Conservation (phyloP, 2,113 vertebrate genomes). For the Pontoporia blainvillei region DNA sequence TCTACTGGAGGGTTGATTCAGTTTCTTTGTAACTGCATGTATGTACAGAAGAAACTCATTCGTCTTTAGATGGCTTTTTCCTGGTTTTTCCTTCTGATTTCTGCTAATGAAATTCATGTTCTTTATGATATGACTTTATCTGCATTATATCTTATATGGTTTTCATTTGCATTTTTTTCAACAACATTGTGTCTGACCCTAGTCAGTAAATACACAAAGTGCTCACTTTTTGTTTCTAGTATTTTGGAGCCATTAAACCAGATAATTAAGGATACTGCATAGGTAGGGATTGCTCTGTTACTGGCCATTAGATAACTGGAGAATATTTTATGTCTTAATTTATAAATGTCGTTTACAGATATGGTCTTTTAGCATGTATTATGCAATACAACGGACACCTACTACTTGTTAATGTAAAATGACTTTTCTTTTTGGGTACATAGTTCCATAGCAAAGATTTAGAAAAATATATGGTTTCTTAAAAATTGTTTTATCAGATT, state of each 20-base stretch:
- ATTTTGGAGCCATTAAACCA: neutral
- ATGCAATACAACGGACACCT: neutral
- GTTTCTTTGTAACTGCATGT: no score
- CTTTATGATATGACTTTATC: neutral
- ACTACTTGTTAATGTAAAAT: neutral
- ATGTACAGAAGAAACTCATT: no score
- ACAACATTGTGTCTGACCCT: neutral
- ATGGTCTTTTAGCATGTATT: neutral
- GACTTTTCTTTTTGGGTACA: fast-evolving
- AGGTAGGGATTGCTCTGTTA: neutral
- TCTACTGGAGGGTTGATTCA: no score
- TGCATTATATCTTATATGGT: neutral
- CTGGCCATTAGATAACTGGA: neutral
- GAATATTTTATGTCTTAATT: neutral
- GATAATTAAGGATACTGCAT: neutral
- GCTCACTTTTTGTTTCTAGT: neutral
- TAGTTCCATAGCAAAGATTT: neutral
- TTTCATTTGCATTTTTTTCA: neutral
- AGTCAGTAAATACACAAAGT: neutral
- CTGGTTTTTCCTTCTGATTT: no score
- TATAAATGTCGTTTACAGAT: neutral
- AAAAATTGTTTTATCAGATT: neutral
- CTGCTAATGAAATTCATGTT: no score
- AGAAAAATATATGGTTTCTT: neutral
- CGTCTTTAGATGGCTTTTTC: no score